A percentile compares a stretch with the other conserved stretches of the same genome.
Conservation (phyloP, 2,888 invertebrate genomes). For the Zaprionus lineosus region DNA sequence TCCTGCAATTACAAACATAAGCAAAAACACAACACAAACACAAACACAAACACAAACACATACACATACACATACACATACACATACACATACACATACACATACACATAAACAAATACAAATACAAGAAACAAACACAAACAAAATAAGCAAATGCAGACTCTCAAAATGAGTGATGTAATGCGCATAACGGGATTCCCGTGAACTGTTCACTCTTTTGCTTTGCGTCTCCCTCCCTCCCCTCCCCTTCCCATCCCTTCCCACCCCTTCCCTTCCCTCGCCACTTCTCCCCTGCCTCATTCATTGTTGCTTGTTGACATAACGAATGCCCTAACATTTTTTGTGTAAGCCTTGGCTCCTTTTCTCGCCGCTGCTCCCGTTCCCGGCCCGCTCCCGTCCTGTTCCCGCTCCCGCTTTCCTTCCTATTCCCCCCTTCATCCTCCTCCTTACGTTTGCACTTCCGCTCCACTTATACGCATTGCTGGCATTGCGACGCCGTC, state of each 20-base stretch:
- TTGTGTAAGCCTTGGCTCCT: background rate
- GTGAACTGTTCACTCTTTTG: background rate
- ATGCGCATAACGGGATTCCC: conserved; percentile 59
- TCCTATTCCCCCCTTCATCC: conserved; percentile 12
- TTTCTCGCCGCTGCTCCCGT: conserved; percentile 1
- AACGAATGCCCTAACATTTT: conserved; percentile 74
- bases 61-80: too few relatives aligned
- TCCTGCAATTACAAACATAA: conserved; percentile 69
- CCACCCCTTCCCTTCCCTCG: background rate
- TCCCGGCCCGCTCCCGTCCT: conserved; percentile 14
- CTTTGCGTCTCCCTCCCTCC: background rate
- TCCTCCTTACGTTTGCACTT: conserved; percentile 47
- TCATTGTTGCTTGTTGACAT: conserved; percentile 73
- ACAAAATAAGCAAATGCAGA: conserved; percentile 50
- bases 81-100: too few relatives aligned
- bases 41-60: too few relatives aligned
- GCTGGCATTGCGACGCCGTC: conserved; percentile 50
- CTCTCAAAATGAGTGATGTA: conserved; percentile 66
- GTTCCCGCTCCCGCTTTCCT: conserved; percentile 6
- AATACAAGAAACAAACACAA: too few relatives aligned
- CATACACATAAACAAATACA: too few relatives aligned
- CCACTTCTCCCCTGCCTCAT: conserved; percentile 14
- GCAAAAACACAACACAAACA: too few relatives aligned
- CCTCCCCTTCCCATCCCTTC: conserved; percentile 1
- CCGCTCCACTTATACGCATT: conserved; percentile 74